Conservation (phyloP, 1,140 invertebrate genomes). For the Drosophila simulans region DNA sequence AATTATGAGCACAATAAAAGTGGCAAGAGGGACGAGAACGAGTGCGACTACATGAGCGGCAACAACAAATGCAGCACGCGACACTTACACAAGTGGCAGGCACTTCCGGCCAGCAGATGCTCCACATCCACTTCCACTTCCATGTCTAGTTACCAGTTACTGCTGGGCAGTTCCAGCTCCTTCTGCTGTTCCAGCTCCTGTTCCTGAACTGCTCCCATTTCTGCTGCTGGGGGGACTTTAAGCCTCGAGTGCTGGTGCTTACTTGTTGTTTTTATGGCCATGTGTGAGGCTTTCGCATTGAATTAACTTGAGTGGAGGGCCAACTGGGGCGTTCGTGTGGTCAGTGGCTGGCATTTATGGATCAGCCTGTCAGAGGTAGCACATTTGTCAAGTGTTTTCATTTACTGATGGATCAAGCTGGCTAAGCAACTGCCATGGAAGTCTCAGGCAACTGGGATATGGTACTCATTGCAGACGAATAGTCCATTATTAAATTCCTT, state of each 20-base stretch:
- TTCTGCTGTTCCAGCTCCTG: neutral
- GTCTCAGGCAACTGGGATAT: neutral
- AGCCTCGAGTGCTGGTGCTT: slow-evolving; percentile 33
- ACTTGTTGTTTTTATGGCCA: slow-evolving; percentile 49
- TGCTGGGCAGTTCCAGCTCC: slow-evolving; percentile 1
- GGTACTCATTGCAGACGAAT: neutral
- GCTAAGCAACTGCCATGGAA: slow-evolving; percentile 6
- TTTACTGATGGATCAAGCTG: slow-evolving; percentile 47
- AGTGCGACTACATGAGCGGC: slow-evolving; percentile 35
- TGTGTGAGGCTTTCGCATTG: slow-evolving; percentile 61
- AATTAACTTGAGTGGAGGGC: slow-evolving; percentile 68
- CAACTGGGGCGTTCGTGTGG: slow-evolving; percentile 38
- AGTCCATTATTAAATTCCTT: neutral
- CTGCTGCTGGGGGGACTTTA: slow-evolving; percentile 12
- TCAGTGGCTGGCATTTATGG: slow-evolving; percentile 66
- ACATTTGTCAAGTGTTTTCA: slow-evolving; percentile 56
- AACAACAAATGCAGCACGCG: slow-evolving; percentile 47
- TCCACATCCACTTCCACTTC: slow-evolving; percentile 28
- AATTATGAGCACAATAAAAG: slow-evolving; percentile 71
- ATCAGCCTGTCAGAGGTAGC: slow-evolving; percentile 54
- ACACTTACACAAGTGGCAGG: slow-evolving; percentile 57
- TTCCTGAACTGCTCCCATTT: neutral
- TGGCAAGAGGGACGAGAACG: slow-evolving; percentile 36
- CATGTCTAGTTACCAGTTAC: slow-evolving; percentile 5
- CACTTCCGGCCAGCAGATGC: slow-evolving; percentile 55